Percentiles rank a stretch among this genome's conserved stretches.
These are phyloP conservation scores for Himalopsyche japonica DNA, from an alignment of 2,888 invertebrate genomes.

Conservation along the genomic window DNA sequence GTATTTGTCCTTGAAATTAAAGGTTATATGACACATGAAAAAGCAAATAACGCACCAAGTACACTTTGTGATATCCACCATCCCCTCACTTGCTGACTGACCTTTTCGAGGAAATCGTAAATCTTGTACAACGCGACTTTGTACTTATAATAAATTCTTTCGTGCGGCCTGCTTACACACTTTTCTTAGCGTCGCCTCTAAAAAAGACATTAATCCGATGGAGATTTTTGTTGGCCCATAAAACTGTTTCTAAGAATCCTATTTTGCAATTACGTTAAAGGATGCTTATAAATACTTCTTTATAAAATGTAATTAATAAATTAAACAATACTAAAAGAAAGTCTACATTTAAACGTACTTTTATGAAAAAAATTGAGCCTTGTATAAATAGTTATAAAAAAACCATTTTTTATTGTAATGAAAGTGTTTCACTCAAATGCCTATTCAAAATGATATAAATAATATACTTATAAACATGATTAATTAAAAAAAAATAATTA, in stretches of 20 bases:
- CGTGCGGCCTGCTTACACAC: conserved; percentile 24
- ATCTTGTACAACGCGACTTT: conserved; percentile 39
- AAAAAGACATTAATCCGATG: conserved; percentile 24
- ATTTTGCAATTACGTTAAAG: neutral
- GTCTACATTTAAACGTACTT: too few relatives aligned
- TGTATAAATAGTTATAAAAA: too few relatives aligned
- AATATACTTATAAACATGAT: too few relatives aligned
- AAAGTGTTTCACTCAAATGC: too few relatives aligned
- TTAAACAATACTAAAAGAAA: too few relatives aligned
- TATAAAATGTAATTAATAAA: too few relatives aligned
- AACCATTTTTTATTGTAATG: too few relatives aligned
- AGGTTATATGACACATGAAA: conserved; percentile 22
- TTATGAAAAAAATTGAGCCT: too few relatives aligned
- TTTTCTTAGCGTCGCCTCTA: conserved; percentile 9
- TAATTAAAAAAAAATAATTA: too few relatives aligned
- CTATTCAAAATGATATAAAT: too few relatives aligned
- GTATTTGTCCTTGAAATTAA: neutral
- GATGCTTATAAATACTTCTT: neutral
- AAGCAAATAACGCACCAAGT: conserved; percentile 26
- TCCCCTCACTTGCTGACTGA: conserved; percentile 30
- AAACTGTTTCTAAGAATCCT: neutral
- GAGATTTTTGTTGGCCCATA: conserved; percentile 5
- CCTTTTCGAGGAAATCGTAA: conserved; percentile 37
- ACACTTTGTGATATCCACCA: conserved; percentile 19
- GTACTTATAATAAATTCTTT: conserved; percentile 40